Evolutionary conservation across 2,113 vertebrate species (phyloP).

Genomic region (Phainopepla nitens): DNA sequence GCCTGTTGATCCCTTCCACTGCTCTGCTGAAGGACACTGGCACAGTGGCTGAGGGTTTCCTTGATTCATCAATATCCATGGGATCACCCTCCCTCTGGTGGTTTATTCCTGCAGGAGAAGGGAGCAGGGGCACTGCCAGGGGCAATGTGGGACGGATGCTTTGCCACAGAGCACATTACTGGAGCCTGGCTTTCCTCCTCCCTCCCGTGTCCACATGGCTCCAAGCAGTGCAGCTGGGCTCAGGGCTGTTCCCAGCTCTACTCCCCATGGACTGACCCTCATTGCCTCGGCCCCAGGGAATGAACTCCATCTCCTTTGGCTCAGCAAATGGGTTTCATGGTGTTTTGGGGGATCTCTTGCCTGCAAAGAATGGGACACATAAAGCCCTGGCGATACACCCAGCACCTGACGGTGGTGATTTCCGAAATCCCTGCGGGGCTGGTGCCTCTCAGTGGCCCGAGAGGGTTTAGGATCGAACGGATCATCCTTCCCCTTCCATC

Average conservation of each 20-base stretch:
- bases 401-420: no score
- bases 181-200: background rate
- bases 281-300: background rate
- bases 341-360: background rate
- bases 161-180: background rate
- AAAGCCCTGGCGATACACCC: no score
- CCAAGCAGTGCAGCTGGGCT: no score
- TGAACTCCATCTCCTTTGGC: background rate
- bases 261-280: background rate
- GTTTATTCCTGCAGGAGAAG: background rate
- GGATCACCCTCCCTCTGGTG: background rate
- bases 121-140: background rate
- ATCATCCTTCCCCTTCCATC: no score
- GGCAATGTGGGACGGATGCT: background rate
- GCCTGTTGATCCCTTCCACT: no score
- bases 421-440: no score
- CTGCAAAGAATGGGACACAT: no score
- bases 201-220: background rate
- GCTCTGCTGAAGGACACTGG: accelerated
- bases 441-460: no score
- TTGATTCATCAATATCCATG: background rate
- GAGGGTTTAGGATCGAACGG: no score
- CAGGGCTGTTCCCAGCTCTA: no score
- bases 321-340: background rate
- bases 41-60: background rate